Evolutionary conservation across 92 coral and sea anemone species (phyloP).

Genomic region (Nematostella vectensis): DNA sequence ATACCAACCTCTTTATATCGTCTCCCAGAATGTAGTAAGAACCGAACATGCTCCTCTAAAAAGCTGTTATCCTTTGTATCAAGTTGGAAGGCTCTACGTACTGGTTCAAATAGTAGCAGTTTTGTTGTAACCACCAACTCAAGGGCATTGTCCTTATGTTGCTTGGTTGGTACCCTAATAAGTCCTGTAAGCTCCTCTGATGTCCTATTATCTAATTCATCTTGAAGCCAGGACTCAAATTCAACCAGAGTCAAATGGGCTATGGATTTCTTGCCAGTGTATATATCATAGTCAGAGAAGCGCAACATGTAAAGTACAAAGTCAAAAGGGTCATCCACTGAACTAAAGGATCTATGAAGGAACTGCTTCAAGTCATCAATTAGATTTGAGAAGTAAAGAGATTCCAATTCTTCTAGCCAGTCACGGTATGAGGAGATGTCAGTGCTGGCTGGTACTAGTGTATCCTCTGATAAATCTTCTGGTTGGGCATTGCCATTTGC

Average conservation of each 20-base stretch:
- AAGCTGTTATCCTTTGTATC: conserved; percentile 77
- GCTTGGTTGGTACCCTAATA: conserved; percentile 41
- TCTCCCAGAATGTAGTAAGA: conserved; percentile 59
- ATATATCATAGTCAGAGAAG: conserved; percentile 65
- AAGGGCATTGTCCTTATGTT: conserved; percentile 67
- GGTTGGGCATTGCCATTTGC: no score
- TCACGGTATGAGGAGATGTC: conserved; percentile 41
- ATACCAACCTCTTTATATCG: conserved; percentile 93
- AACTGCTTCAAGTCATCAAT: conserved; percentile 34
- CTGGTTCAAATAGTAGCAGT: conserved; percentile 70
- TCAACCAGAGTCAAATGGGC: conserved; percentile 69
- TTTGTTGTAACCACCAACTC: conserved; percentile 69
- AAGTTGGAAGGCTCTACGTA: conserved; percentile 71
- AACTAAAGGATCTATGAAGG: conserved; percentile 43
- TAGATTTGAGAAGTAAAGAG: conserved; percentile 38
- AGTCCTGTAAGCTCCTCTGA: conserved; percentile 19
- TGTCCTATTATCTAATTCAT: conserved; percentile 26
- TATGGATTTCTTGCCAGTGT: conserved; percentile 72
- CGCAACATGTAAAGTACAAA: conserved; percentile 49
- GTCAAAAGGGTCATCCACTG: conserved; percentile 38
- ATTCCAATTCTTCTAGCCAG: conserved; percentile 65
- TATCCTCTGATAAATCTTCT: no score
- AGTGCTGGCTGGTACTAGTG: no score
- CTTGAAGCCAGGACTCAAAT: conserved; percentile 63
- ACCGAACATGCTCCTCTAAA: conserved; percentile 72